These are phyloP conservation scores for Phymastichus coffea DNA, from an alignment of 1,140 invertebrate genomes.

Conservation along the genomic window DNA sequence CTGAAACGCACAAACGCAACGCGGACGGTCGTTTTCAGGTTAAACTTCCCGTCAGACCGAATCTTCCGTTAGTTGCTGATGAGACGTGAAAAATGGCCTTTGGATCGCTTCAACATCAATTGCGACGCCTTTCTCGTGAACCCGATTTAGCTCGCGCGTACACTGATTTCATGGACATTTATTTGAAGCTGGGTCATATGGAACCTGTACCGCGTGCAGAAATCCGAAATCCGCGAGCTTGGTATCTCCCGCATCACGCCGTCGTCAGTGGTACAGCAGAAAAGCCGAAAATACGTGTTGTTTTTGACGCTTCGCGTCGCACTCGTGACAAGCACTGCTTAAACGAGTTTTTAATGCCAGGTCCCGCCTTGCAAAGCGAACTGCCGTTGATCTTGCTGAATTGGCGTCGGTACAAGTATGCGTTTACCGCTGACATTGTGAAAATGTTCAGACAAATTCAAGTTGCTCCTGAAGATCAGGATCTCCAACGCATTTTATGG, in stretches of 20 bases:
- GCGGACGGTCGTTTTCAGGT: not conserved
- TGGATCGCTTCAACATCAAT: not conserved
- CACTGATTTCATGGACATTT: slow-evolving; percentile 38
- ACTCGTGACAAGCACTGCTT: slow-evolving; percentile 33
- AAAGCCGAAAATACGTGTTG: no score
- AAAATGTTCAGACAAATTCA: slow-evolving; percentile 54
- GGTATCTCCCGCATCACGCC: no score
- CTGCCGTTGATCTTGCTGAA: slow-evolving; percentile 3
- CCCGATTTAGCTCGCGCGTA: slow-evolving; percentile 24
- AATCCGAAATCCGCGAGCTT: slow-evolving; percentile 2
- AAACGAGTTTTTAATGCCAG: slow-evolving; percentile 42
- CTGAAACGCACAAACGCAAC: not conserved
- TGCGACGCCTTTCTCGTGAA: slow-evolving; percentile 25
- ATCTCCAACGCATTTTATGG: slow-evolving; percentile 40
- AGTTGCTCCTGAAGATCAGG: slow-evolving; percentile 23
- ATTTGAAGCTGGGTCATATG: slow-evolving; percentile 36
- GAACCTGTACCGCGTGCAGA: slow-evolving; percentile 22
- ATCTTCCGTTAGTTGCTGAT: not conserved
- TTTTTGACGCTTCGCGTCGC: slow-evolving; percentile 34
- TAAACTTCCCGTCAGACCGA: not conserved
- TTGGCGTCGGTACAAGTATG: no score
- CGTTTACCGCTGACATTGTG: slow-evolving; percentile 43
- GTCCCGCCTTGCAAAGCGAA: slow-evolving; percentile 34
- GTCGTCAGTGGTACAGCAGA: no score
- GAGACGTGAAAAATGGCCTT: not conserved